A percentile compares a stretch with the other conserved stretches of the same genome.
These are phyloP conservation scores for Mycteria americana DNA, from an alignment of 2,797 vertebrate species.

Conservation along the genomic window DNA sequence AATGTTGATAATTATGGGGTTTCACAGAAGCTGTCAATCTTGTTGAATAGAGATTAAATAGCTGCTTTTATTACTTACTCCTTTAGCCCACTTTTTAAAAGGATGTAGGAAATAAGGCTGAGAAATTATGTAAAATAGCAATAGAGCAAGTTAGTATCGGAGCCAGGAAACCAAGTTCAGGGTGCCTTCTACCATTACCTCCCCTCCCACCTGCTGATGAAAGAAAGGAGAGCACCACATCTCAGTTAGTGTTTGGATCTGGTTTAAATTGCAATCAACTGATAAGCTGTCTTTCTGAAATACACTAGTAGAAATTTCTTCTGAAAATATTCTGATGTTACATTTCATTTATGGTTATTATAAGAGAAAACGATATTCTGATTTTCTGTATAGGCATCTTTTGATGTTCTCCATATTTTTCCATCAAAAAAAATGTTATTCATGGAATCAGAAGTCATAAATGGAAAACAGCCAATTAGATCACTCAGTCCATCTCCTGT, in stretches of 20 bases:
- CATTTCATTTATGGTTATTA: not conserved
- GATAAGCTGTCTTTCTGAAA: not conserved
- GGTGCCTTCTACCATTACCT: not conserved
- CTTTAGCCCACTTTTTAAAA: conserved; percentile 1
- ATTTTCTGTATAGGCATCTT: not conserved
- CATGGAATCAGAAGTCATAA: not conserved
- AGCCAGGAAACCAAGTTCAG: not conserved
- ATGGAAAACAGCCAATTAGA: not conserved
- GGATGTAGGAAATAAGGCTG: not conserved
- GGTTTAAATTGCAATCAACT: not conserved
- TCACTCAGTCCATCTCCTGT: not conserved
- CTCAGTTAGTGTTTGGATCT: not conserved
- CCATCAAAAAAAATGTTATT: not conserved
- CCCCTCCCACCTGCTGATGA: not conserved
- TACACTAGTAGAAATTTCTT: not conserved
- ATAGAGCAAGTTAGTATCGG: not conserved
- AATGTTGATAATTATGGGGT: not conserved
- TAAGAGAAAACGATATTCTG: not conserved
- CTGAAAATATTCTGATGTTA: not conserved
- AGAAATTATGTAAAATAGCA: not conserved
- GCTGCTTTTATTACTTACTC: not conserved
- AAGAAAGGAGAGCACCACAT: not conserved
- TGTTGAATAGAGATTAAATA: not conserved
- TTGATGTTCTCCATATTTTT: not conserved
- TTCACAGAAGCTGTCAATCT: not conserved